Conservation (phyloP, 2,888 invertebrate species). For the Trichopria drosophilae region DNA sequence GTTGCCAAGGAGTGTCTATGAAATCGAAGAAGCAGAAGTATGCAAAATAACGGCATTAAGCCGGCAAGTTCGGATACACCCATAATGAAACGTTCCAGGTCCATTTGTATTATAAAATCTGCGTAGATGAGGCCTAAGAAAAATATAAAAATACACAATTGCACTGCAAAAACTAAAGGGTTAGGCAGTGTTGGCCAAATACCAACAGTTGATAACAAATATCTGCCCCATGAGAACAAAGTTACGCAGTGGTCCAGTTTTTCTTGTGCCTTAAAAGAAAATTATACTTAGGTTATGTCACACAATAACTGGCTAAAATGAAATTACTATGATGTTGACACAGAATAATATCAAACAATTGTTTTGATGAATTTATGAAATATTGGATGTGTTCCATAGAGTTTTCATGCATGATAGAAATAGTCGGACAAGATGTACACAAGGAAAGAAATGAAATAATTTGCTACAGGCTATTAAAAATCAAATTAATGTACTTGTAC, state of each 20-base stretch:
- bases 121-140: slow-evolving; percentile 35
- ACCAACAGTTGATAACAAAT: slow-evolving; percentile 40
- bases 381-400: too few species aligned
- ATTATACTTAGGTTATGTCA: too few species aligned
- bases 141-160: slow-evolving; percentile 42
- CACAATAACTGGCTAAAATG: too few species aligned
- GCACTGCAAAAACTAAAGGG: slow-evolving; percentile 36
- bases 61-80: slow-evolving; percentile 43
- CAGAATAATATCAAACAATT: too few species aligned
- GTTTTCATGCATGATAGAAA: too few species aligned
- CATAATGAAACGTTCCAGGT: slow-evolving; percentile 30
- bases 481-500: too few species aligned
- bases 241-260: slow-evolving; percentile 36
- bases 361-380: too few species aligned
- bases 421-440: too few species aligned
- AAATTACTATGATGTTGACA: too few species aligned
- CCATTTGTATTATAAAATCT: slow-evolving; percentile 20
- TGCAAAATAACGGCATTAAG: slow-evolving; percentile 41
- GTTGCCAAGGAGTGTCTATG: slow-evolving; percentile 38
- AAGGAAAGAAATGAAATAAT: too few species aligned
- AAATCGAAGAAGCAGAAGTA: slow-evolving; percentile 38
- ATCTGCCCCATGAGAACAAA: slow-evolving; percentile 41
- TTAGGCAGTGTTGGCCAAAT: slow-evolving; percentile 45
- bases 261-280: slow-evolving; percentile 24
- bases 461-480: too few species aligned